Percentiles rank a stretch among this genome's conserved stretches.
These are phyloP conservation scores for Urophycis tenuis DNA, from an alignment of 2,797 vertebrate species.

Conservation along the genomic window DNA sequence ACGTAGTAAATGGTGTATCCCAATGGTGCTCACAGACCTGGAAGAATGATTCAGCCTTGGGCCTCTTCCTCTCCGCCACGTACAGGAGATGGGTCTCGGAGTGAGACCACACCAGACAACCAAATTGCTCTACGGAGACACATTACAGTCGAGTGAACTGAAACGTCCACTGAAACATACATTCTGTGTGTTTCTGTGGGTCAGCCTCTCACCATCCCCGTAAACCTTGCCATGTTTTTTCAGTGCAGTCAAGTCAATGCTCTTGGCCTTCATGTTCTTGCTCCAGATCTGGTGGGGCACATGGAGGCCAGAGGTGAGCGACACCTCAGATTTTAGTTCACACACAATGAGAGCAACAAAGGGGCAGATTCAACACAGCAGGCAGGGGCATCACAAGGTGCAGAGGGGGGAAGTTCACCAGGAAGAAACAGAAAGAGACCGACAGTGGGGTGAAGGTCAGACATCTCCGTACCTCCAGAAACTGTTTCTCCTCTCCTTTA, in stretches of 20 bases:
- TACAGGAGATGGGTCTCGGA: slow-evolving; percentile 96
- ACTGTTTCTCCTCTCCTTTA: slow-evolving; percentile 88
- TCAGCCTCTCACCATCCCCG: slow-evolving; percentile 77
- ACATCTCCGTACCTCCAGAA: slow-evolving; percentile 79
- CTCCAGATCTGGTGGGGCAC: slow-evolving; percentile 80
- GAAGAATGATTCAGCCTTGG: slow-evolving; percentile 90
- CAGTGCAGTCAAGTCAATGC: slow-evolving; percentile 82
- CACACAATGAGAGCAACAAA: neutral
- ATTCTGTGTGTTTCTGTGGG: neutral
- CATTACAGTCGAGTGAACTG: slow-evolving; percentile 10
- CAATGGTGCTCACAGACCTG: slow-evolving; percentile 58
- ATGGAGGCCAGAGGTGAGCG: slow-evolving; percentile 1
- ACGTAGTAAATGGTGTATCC: neutral
- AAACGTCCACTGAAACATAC: neutral
- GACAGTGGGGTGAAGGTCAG: neutral
- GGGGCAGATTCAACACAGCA: neutral
- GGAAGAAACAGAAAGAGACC: neutral
- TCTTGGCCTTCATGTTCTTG: slow-evolving; percentile 91
- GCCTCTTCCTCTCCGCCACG: slow-evolving; percentile 91
- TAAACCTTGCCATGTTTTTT: slow-evolving; percentile 91
- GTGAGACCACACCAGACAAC: slow-evolving; percentile 94
- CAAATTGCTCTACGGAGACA: slow-evolving; percentile 82
- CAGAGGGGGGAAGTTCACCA: neutral
- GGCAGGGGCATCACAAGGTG: neutral
- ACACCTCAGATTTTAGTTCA: neutral